phyloP scores from a whole-genome alignment of 2,797 vertebrate species.

The Podarcis siculus region DNA sequence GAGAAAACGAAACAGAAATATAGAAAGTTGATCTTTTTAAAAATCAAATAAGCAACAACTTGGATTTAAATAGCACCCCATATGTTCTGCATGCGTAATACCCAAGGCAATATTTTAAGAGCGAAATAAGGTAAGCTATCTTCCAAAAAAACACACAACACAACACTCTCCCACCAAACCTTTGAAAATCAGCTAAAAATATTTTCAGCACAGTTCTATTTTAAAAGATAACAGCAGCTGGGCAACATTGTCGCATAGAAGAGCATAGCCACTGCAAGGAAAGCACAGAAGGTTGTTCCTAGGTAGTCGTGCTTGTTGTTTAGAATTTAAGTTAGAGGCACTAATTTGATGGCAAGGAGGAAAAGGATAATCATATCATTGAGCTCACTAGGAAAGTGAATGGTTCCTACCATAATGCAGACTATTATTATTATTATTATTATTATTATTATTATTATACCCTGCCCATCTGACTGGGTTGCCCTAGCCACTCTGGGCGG shows the following conservation, averaged over 20 bases:
- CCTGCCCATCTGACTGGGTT: no score
- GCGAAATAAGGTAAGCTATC: constrained; percentile 60
- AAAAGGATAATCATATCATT: constrained; percentile 37
- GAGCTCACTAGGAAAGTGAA: not conserved
- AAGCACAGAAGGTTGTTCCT: constrained; percentile 64
- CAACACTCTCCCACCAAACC: not conserved
- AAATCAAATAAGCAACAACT: constrained; percentile 72
- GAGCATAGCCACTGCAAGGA: constrained; percentile 64
- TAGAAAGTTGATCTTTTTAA: constrained; percentile 73
- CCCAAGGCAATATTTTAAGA: constrained; percentile 55
- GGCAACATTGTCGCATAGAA: constrained; percentile 60
- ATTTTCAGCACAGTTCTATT: constrained; percentile 71
- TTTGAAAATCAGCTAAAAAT: constrained; percentile 73
- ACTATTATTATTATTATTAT: no score
- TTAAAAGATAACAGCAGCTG: constrained; percentile 39
- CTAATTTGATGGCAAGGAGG: constrained; percentile 35
- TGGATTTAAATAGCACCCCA: constrained; percentile 72
- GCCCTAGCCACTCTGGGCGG: no score
- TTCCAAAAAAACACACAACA: constrained; percentile 10
- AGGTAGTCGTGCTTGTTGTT: constrained; percentile 19
- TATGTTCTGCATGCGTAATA: constrained; percentile 72
- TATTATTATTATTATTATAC: no score
- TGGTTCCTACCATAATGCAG: no score
- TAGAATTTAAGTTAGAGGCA: constrained; percentile 30
- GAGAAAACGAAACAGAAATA: constrained; percentile 63